Conservation (phyloP, 1,140 invertebrate genomes). For the Eurosta solidaginis region DNA sequence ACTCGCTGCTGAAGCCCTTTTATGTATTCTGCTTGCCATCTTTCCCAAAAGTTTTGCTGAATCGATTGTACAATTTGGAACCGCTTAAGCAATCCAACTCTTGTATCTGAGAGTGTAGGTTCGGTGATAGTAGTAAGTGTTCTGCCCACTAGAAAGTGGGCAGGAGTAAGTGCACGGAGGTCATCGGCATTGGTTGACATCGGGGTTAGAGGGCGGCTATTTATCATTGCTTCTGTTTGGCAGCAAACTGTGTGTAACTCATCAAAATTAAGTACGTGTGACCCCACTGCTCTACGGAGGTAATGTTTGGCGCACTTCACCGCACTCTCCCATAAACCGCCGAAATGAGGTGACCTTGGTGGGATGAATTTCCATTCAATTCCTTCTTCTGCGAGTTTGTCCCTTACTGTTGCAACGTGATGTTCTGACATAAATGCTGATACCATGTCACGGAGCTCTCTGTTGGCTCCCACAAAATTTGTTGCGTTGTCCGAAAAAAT, state of each 20-base stretch:
- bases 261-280: background rate
- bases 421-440: too few relatives aligned
- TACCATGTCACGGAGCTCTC: constrained; percentile 38
- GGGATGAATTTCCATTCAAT: background rate
- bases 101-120: background rate
- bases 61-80: background rate
- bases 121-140: background rate
- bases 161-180: background rate
- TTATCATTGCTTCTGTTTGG: constrained; percentile 18
- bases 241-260: constrained; percentile 14
- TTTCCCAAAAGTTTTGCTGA: constrained; percentile 25
- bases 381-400: too few relatives aligned
- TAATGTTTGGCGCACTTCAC: constrained; percentile 23
- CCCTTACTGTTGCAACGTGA: too few relatives aligned
- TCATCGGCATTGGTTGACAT: background rate
- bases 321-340: constrained; percentile 16
- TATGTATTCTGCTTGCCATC: constrained; percentile 45
- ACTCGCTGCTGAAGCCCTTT: constrained; percentile 42
- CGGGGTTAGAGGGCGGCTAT: constrained; percentile 15
- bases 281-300: background rate
- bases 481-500: constrained; percentile 50
- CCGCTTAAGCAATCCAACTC: background rate
- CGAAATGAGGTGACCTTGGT: constrained; percentile 7
- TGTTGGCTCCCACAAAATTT: too few relatives aligned
- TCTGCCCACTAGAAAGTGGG: constrained; percentile 13